Evolutionary conservation across 2,113 vertebrate species (phyloP).

Genomic region (Dascyllus trimaculatus): DNA sequence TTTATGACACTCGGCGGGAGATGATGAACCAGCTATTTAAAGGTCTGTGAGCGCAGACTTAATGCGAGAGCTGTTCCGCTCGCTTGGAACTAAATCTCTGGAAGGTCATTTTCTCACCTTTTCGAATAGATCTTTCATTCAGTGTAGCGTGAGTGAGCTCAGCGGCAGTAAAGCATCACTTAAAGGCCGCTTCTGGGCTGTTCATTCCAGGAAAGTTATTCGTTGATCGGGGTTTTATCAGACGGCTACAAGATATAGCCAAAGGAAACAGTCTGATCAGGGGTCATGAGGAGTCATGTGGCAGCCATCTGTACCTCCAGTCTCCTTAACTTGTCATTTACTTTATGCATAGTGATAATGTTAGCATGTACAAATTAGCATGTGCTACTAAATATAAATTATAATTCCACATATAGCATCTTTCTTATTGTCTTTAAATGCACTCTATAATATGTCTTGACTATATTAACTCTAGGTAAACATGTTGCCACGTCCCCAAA

Average conservation of each 20-base stretch:
- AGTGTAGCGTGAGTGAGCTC: neutral
- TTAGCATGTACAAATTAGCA: no score
- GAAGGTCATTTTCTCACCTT: constrained; percentile 23
- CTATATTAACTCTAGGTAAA: no score
- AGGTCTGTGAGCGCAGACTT: constrained; percentile 38
- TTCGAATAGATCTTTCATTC: constrained; percentile 48
- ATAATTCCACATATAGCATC: no score
- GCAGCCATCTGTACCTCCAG: no score
- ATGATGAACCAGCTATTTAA: constrained; percentile 48
- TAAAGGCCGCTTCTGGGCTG: neutral
- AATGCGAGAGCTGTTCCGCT: constrained; percentile 14
- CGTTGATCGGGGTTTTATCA: neutral
- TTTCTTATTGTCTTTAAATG: no score
- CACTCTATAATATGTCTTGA: no score
- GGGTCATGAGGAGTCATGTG: no score
- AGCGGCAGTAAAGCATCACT: constrained; percentile 1
- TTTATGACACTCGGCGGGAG: constrained; percentile 36
- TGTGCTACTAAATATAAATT: no score
- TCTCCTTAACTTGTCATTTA: no score
- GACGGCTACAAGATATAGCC: neutral
- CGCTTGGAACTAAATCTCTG: constrained; percentile 14
- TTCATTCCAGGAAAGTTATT: neutral
- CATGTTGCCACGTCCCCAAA: neutral
- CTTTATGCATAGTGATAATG: no score
- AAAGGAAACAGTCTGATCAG: no score